phyloP scores from a whole-genome alignment of 2,888 invertebrate genomes.

The Mantis religiosa region DNA sequence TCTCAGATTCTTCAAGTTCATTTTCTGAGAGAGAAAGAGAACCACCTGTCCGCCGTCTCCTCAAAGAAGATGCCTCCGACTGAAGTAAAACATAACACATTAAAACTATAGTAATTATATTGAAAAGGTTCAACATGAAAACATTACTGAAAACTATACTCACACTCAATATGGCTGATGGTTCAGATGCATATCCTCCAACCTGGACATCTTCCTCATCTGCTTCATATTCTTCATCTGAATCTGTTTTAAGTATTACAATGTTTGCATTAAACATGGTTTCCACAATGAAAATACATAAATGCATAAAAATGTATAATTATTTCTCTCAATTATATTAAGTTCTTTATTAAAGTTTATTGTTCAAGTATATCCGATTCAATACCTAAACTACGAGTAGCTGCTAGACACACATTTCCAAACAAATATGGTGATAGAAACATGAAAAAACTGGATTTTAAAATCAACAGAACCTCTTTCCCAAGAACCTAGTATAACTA shows the following conservation, averaged over 20 bases:
- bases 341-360: too few relatives aligned
- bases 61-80: slow-evolving; percentile 35
- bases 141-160: not conserved
- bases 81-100: slow-evolving; percentile 4
- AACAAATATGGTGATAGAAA: too few relatives aligned
- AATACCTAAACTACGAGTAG: too few relatives aligned
- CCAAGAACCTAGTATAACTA: too few relatives aligned
- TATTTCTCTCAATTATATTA: not conserved
- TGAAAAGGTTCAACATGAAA: not conserved
- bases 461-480: too few relatives aligned
- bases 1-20: slow-evolving; percentile 57
- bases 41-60: slow-evolving; percentile 66
- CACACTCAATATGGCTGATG: slow-evolving; percentile 47
- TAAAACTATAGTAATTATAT: not conserved
- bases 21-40: slow-evolving; percentile 79
- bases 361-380: too few relatives aligned
- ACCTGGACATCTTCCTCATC: slow-evolving; percentile 62
- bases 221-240: slow-evolving; percentile 63
- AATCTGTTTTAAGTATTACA: slow-evolving; percentile 44
- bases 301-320: not conserved
- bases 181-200: slow-evolving; percentile 80
- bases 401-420: too few relatives aligned
- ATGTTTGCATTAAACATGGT: not conserved
- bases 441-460: too few relatives aligned
- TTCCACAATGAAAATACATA: not conserved